Evolutionary conservation across 2,113 vertebrate species (phyloP), one percentile per base, ranked within the genome.

Genomic region (Channa maculata): DNA sequence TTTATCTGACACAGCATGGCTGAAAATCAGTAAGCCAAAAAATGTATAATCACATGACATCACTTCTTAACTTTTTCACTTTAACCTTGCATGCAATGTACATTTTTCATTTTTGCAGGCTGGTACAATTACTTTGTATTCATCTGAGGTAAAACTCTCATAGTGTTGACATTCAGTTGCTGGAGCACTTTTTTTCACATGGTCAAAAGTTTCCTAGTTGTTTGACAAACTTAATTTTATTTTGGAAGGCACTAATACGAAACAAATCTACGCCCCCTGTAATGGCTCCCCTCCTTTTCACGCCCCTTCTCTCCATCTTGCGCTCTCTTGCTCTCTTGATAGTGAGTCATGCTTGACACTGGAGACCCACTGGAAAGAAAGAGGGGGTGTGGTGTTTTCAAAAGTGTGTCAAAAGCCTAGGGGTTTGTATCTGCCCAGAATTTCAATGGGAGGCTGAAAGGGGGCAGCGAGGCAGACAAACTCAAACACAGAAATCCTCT

Each of bases 321-420:
- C 61, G 51, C 71, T 39, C 55, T 62, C 36, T 24, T 24, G 24
- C 66, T 74, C 82, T 87, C 90, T 92, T 88, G 80, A 93, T 95
- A 91, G 91, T 90, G 94, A 93, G 89, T 94, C 95, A 92, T 80
- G 86, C 88, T 86, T 77, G 81, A 94, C 93, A 94, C 94, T 93
- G 83, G 94, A 95, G 95, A 95, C 82, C 93, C 91, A 86, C 88
- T 94, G 88, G 92, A 93, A 89, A 95, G 88, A 94, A 90, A 93
- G 85, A 92, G 89, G 92, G 88, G 91, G 92, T 94, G 91, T 95
- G 93, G 92, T 92, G 95, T 95, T 96, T 93, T 94, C 94, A 88
- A 95, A 97, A 96, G 93, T 96, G 91, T 96, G 94, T 96, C 95
- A 95, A 96, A 97, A 96, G 94, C 95, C 94, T 94, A 92, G 92